Evolutionary conservation across 2,888 invertebrate genomes (phyloP), one percentile per base, ranked within the genome.

Genomic region (Aromia moschata): DNA sequence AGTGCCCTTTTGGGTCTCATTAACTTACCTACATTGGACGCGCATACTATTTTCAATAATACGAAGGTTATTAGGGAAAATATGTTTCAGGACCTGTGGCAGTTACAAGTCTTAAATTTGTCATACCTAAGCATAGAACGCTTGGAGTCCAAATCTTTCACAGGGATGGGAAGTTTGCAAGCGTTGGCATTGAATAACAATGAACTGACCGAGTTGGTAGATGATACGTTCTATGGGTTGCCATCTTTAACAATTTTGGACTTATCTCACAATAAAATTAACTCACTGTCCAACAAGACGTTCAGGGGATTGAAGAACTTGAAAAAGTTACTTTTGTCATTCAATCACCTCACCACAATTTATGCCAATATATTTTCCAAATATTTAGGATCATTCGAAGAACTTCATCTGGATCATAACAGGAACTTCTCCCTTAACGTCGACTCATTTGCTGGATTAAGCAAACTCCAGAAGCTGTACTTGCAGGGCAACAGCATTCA

Each of bases 401-500:
- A 51, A 12, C 52, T 62, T 4, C 45, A 54, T 40, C 30, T 70
- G n/a, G 46, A 57, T 1, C 16, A 46, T 12, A 70, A 68, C 49
- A 45, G 62, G 9, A 53, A 69, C 12, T 30, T 41, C n/a, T 11
- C 16, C 2, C 12, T 52, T 7, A 5, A 52, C 18, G 9, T 11
- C 10, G 38, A 41, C 7, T 52, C 52, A 16, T 52, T 52, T 41
- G 25, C 30, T 12, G 41, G 56, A 9, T 53, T 65, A 25, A 31
- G n/a, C 0, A 55, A 37, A 31, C 31, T 69, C 12, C 18, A 16
- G n/a, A 36, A 15, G 1, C 54, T 67, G 31, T 30, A 55, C 45
- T 37, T 70, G n/a, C 43, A 57, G 4, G 36, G 43, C n/a, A 70
- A 69, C 41, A 40, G 55, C 5, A 51, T 70, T 10, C 45, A 12